Percentiles rank a stretch among this genome's conserved stretches.
These are phyloP conservation scores for Amazona guildingii DNA, from an alignment of 2,113 vertebrate species.

Conservation along the genomic window DNA sequence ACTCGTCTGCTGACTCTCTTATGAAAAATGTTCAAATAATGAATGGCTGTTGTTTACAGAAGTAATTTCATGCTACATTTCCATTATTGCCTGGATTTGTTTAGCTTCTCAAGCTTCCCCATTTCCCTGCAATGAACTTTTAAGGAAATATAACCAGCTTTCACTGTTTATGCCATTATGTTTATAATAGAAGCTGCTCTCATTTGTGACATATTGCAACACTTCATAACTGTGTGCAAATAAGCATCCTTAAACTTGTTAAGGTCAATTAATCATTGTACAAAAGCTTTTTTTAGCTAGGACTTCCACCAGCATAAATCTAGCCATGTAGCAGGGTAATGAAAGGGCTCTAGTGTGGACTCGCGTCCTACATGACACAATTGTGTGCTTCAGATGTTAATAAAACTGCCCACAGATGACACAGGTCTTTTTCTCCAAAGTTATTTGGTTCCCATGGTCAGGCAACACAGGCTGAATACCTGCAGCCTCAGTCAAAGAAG, in stretches of 20 bases:
- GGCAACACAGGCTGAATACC: neutral
- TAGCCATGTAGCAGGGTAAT: neutral
- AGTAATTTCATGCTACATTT: slow-evolving; percentile 99
- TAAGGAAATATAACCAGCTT: slow-evolving; percentile 84
- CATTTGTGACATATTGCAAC: slow-evolving; percentile 81
- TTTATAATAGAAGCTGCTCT: slow-evolving; percentile 77
- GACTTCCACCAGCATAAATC: slow-evolving; percentile 47
- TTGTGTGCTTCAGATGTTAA: slow-evolving; percentile 18
- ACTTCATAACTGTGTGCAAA: slow-evolving; percentile 80
- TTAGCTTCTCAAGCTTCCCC: slow-evolving; percentile 88
- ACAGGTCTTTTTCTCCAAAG: slow-evolving; percentile 21
- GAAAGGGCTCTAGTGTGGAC: neutral
- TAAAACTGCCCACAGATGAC: slow-evolving; percentile 24
- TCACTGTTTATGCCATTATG: slow-evolving; percentile 71
- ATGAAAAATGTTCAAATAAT: slow-evolving; percentile 93
- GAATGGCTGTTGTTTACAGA: slow-evolving; percentile 97
- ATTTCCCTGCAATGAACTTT: slow-evolving; percentile 85
- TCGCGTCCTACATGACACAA: neutral
- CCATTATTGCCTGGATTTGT: slow-evolving; percentile 98
- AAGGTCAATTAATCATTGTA: slow-evolving; percentile 82
- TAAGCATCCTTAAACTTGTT: slow-evolving; percentile 82
- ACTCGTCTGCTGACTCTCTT: slow-evolving; percentile 78
- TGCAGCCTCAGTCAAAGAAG: neutral
- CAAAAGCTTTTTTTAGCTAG: slow-evolving; percentile 58
- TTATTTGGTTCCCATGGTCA: neutral